Evolutionary conservation across 2,797 vertebrate species (phyloP).

Genomic region (Arremon aurantiirostris): DNA sequence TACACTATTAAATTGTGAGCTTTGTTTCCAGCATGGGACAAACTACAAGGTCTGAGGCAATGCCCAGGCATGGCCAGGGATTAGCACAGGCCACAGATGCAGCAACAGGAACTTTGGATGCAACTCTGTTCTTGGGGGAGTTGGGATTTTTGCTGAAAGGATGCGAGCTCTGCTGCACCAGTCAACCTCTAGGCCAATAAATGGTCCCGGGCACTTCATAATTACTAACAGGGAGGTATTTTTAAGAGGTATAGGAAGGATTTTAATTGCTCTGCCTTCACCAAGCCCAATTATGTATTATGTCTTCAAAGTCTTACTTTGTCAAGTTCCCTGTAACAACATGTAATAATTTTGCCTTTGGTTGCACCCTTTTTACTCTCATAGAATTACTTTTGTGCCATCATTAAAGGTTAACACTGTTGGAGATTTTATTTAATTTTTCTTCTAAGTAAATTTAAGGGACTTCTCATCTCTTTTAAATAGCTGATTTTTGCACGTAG

Average conservation of each 20-base stretch:
- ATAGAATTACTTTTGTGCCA: not conserved
- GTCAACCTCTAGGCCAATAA: not conserved
- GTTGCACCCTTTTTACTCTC: not conserved
- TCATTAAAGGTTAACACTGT: not conserved
- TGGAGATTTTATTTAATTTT: not conserved
- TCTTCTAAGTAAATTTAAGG: not conserved
- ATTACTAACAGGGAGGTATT: accelerated
- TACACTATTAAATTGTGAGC: not conserved
- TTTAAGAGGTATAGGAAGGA: not conserved
- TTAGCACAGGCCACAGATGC: not conserved
- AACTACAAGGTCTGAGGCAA: not conserved
- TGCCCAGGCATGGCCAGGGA: not conserved
- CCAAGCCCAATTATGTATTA: not conserved
- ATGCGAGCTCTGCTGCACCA: not conserved
- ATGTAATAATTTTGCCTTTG: not conserved
- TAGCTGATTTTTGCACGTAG: conserved; percentile 20
- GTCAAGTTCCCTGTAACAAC: not conserved
- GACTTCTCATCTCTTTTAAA: not conserved
- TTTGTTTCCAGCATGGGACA: accelerated
- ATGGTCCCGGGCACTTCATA: not conserved
- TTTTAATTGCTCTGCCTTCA: not conserved
- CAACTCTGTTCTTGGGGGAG: not conserved
- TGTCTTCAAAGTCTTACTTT: not conserved
- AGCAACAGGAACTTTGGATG: not conserved
- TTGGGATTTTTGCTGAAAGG: not conserved